Base-by-base conservation (phyloP, 2,888 invertebrate genomes). In the Adelognathus sp. region DNA sequence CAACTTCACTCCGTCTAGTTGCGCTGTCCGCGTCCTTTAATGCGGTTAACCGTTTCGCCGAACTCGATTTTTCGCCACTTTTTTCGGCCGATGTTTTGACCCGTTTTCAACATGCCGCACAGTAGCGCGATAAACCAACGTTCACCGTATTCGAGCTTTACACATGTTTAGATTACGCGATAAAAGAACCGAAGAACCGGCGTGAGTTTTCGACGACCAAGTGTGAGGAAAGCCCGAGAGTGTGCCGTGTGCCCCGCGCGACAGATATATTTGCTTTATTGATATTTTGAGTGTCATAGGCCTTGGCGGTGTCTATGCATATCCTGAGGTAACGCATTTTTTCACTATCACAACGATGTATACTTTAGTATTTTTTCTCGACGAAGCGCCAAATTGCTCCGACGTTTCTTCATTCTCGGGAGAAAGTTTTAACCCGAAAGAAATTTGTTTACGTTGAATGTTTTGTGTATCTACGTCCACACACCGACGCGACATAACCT, bases 221-320 rank as follows among this genome's bases (percentile, higher is more conserved):
- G n/a, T 11, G 21, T 24, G 46, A 6, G 63, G 82, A 77, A 85
- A 86, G 85, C 81, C 82, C 82, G 86, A 78, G 73, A 46, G 70
- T 73, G 86, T 86, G 85, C 80, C 81, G 86, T 83, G 87, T 83
- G 82, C 69, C 76, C 72, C 72, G n/a, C n/a, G n/a, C n/a, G 72
- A 80, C 82, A 82, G 86, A 85, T 86, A 88, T 86, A 88, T 87
- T 88, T 86, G 86, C 87, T 89, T 89, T 89, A 88, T 89, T 89
- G 90, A 90, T 89, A 89, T 87, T 88, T 86, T 84, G 85, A 87
- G 86, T 88, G 89, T 87, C 88, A 89, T 83, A 86, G 88, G 85
- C 87, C 85, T 86, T 84, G 58, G 85, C 88, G 87, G 89, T 87
- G 90, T 88, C 87, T 90, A 90, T 90, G 90, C 89, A 89, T 90